Conservation (phyloP, 2,113 vertebrate species). For the Semicossyphus pulcher region DNA sequence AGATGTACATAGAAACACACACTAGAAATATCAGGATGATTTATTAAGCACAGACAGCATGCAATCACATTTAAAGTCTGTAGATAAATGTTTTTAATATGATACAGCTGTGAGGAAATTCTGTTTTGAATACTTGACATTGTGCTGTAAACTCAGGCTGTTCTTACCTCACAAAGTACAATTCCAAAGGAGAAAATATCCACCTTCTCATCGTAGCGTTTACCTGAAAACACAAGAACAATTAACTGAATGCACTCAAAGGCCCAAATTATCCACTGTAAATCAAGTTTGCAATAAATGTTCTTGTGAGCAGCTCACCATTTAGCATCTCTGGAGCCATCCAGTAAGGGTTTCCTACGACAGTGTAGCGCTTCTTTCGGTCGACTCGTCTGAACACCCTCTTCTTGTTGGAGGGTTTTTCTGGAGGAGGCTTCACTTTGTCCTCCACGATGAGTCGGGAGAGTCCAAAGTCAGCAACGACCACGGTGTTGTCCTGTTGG, state of each 20-base stretch:
- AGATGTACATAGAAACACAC: neutral
- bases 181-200: conserved; percentile 98
- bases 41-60: neutral
- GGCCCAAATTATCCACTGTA: neutral
- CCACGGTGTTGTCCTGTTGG: conserved; percentile 93
- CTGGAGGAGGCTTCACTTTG: conserved; percentile 87
- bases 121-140: no score
- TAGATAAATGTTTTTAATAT: neutral
- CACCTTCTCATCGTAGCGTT: conserved; percentile 97
- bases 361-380: conserved; percentile 95
- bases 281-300: neutral
- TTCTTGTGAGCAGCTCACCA: conserved; percentile 79
- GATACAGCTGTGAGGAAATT: neutral
- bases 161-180: conserved; percentile 94
- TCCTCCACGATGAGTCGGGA: conserved; percentile 94
- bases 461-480: conserved; percentile 96
- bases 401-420: conserved; percentile 90
- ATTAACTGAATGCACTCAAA: neutral
- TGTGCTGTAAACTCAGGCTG: no score
- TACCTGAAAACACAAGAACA: conserved; percentile 83
- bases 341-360: conserved; percentile 98
- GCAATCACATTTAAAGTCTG: neutral
- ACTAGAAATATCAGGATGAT: neutral
- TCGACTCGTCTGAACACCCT: conserved; percentile 89
- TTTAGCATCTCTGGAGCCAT: conserved; percentile 99